These are phyloP conservation scores for Hystrix brachyura DNA, from an alignment of 2,113 vertebrate species.

Conservation along the genomic window DNA sequence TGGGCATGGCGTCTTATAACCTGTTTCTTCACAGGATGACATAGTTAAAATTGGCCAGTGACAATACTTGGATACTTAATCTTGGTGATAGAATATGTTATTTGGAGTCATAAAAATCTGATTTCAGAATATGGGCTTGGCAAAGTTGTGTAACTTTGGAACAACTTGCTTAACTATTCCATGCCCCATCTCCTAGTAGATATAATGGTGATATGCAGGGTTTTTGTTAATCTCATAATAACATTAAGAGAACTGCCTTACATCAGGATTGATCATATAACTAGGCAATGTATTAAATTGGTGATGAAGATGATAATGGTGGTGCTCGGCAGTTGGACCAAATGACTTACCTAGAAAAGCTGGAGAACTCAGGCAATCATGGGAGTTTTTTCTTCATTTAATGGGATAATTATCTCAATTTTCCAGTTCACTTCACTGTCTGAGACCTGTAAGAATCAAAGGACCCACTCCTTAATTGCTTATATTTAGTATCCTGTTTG, in stretches of 20 bases:
- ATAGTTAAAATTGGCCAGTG: neutral
- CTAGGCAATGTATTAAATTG: neutral
- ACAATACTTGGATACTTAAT: neutral
- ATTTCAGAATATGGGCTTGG: slow-evolving; percentile 7
- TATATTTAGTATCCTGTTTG: slow-evolving; percentile 18
- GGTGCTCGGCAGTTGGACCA: neutral
- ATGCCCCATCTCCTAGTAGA: neutral
- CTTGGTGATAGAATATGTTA: slow-evolving; percentile 28
- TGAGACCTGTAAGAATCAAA: slow-evolving; percentile 27
- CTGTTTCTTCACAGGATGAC: neutral
- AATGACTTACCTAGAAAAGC: neutral
- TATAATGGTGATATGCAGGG: neutral
- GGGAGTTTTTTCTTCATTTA: slow-evolving; percentile 55
- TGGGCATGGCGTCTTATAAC: neutral
- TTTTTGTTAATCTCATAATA: neutral
- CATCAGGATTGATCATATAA: neutral
- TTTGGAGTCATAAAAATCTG: neutral
- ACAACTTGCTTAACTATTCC: neutral
- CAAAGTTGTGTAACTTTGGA: neutral
- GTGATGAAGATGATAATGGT: neutral
- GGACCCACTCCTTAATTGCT: neutral
- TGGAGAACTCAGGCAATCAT: neutral
- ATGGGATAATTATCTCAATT: slow-evolving; percentile 6
- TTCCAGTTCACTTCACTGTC: slow-evolving; percentile 26
- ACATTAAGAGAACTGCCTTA: neutral